Percentiles rank a stretch among this genome's conserved stretches.
These are phyloP conservation scores for Corythaeola cristata DNA, from an alignment of 2,113 vertebrate genomes.

Conservation along the genomic window DNA sequence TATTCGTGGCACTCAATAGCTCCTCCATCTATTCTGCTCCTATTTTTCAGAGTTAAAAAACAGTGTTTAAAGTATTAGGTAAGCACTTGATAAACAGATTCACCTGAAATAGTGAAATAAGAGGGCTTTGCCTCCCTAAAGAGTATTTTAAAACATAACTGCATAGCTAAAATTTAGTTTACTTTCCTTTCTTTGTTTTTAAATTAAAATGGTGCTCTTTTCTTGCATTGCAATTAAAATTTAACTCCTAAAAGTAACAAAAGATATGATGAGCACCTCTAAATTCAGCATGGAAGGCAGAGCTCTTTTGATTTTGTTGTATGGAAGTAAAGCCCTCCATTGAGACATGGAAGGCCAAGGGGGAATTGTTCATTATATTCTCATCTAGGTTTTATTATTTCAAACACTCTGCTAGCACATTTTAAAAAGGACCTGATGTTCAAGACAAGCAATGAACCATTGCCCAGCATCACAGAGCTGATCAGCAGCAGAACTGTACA, in stretches of 20 bases:
- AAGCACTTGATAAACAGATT: neutral
- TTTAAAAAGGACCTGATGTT: neutral
- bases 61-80: neutral
- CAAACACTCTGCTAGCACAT: neutral
- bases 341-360: neutral
- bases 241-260: neutral
- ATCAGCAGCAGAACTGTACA: neutral
- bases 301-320: neutral
- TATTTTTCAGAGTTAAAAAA: neutral
- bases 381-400: neutral
- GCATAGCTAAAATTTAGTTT: neutral
- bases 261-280: neutral
- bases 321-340: neutral
- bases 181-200: neutral
- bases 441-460: neutral
- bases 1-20: neutral
- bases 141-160: neutral
- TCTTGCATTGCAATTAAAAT: neutral
- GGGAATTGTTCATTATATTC: neutral
- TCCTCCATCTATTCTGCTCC: neutral
- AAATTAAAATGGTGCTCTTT: neutral
- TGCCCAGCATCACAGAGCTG: neutral
- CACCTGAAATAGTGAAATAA: neutral
- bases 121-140: neutral
- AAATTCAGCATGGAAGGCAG: neutral